Evolutionary conservation across 2,888 invertebrate genomes (phyloP), one percentile per base, ranked within the genome.

Genomic region (Orchestes rusci): DNA sequence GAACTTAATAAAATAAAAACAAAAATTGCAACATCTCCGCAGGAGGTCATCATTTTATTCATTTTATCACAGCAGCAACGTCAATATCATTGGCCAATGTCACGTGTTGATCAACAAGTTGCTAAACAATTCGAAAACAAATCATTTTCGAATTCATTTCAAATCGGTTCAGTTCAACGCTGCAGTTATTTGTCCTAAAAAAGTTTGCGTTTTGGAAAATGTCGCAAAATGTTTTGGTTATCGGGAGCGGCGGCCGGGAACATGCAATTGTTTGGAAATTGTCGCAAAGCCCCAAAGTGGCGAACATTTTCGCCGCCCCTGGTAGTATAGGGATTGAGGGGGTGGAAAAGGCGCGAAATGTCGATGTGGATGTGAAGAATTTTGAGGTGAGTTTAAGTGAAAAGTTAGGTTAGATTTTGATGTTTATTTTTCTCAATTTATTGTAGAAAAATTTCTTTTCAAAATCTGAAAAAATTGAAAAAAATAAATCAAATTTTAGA

Each of bases 261-360:
- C 95, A 97, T 72, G 93, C 93, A 3, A 75, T 99, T 59, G 85
- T 87, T 57, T 95, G 94, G 93, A 94, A 94, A 70, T 70, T 97
- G 30, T 73, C 87, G 0, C 83, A 91, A 65, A 94, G 93, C 32
- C 63, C 75, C 10, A 68, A 75, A 62, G 79, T 92, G 16, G 69
- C 75, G 35, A 72, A 74, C 52, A 78, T 96, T 51, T 92, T 73
- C 66, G 87, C 85, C 30, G 75, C 87, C 17, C 96, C 96, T 10
- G 96, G 95, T 20, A 96, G 94, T 70, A 80, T 78, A 57, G 95
- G 92, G 15, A 92, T 93, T 48, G 23, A 12, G 5, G 70, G 75
- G 50, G 71, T 77, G n/a, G 69, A 75, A n/a, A 87, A 86, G 70
- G 80, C 83, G 17, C 69, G 75, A 57, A 75, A 77, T 62, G 71